These are phyloP conservation scores for Achlya flavicornis DNA, from an alignment of 2,888 invertebrate species.

Conservation along the genomic window DNA sequence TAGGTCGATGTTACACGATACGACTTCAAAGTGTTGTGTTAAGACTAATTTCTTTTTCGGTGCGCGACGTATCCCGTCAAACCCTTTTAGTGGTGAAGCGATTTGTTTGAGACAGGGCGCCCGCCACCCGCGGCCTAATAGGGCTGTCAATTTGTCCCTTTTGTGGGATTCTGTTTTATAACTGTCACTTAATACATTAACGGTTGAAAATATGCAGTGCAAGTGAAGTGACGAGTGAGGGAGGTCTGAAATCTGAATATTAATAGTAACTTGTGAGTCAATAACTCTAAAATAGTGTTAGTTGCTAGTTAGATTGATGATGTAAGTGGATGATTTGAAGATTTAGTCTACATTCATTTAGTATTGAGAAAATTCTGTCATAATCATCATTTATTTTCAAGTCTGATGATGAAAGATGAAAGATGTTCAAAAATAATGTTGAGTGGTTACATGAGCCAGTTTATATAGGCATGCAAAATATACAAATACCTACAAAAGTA, in stretches of 20 bases:
- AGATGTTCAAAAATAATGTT: too few species aligned
- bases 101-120: constrained; percentile 27
- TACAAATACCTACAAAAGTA: too few species aligned
- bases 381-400: too few species aligned
- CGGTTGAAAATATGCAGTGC: not conserved
- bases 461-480: too few species aligned
- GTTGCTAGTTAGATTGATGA: too few species aligned
- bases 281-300: too few species aligned
- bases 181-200: constrained; percentile 17
- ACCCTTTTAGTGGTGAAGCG: constrained; percentile 64
- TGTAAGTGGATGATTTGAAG: too few species aligned
- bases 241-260: constrained; percentile 6
- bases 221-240: not conserved
- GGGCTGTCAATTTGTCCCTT: constrained; percentile 35
- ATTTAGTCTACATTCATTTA: too few species aligned
- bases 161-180: constrained; percentile 9
- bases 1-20: constrained; percentile 64
- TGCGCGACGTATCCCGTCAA: constrained; percentile 65
- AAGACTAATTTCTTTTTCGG: constrained; percentile 65
- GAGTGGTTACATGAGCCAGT: too few species aligned
- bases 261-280: not conserved
- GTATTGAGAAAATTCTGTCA: too few species aligned
- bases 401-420: too few species aligned
- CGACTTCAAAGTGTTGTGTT: constrained; percentile 32
- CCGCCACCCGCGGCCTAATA: constrained; percentile 60